Evolutionary conservation across 2,113 vertebrate genomes (phyloP).

Genomic region (Onychostruthus taczanowskii): DNA sequence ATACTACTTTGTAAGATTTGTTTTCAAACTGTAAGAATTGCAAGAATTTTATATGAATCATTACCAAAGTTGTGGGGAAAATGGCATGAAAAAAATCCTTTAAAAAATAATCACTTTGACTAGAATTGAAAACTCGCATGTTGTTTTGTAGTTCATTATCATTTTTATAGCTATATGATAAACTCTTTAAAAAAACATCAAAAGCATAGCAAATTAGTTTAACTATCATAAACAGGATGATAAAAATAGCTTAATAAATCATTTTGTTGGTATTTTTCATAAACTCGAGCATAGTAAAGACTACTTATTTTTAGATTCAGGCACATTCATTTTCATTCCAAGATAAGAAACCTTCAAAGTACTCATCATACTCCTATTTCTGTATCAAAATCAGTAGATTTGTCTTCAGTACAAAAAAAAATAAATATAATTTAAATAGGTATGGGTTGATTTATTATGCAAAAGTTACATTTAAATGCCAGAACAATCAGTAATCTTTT

Average conservation of each 20-base stretch:
- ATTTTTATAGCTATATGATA: constrained; percentile 8
- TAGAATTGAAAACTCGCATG: not conserved
- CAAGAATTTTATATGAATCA: not conserved
- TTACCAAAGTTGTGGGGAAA: not conserved
- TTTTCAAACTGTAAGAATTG: not conserved
- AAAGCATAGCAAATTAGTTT: not conserved
- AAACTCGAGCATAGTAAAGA: not conserved
- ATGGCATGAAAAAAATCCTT: not conserved
- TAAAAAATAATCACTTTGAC: not conserved
- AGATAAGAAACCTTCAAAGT: not conserved
- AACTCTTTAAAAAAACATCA: not conserved
- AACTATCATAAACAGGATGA: not conserved
- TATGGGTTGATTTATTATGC: not conserved
- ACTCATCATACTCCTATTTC: not conserved
- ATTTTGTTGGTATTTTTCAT: not conserved
- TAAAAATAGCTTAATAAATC: constrained; percentile 19
- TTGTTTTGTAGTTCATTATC: not conserved
- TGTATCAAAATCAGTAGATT: not conserved
- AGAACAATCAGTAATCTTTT: not conserved
- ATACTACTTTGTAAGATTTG: not conserved
- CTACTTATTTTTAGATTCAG: not conserved
- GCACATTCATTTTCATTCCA: not conserved
- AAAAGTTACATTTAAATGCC: not conserved
- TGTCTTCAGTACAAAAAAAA: not conserved
- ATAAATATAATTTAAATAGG: not conserved